Conservation (phyloP, 2,797 vertebrate species). For the Enteromius fasciolatus region DNA sequence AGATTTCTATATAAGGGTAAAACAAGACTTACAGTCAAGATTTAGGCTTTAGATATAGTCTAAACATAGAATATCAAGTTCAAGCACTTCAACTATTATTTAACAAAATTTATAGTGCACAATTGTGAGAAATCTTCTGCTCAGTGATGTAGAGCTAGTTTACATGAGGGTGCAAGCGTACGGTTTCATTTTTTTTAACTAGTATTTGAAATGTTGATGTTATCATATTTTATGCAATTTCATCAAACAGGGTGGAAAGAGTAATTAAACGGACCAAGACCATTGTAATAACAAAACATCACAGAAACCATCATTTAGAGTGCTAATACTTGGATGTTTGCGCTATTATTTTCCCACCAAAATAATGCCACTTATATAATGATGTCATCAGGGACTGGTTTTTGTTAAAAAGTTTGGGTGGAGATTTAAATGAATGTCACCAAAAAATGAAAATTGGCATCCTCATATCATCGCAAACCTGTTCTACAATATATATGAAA, state of each 20-base stretch:
- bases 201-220: neutral
- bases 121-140: neutral
- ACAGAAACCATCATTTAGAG: neutral
- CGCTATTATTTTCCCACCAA: neutral
- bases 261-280: neutral
- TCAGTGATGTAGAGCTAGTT: neutral
- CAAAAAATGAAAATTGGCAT: neutral
- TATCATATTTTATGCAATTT: neutral
- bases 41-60: neutral
- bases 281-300: neutral
- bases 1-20: neutral
- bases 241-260: neutral
- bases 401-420: neutral
- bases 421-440: neutral
- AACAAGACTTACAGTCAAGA: neutral
- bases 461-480: neutral
- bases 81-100: neutral
- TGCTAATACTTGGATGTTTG: neutral
- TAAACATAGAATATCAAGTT: neutral
- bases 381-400: neutral
- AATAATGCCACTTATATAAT: neutral
- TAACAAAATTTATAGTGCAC: neutral
- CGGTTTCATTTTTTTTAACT: too few species aligned
- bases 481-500: neutral
- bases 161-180: neutral